Conservation (phyloP, 2,113 vertebrate genomes). For the Oryzias javanicus region DNA sequence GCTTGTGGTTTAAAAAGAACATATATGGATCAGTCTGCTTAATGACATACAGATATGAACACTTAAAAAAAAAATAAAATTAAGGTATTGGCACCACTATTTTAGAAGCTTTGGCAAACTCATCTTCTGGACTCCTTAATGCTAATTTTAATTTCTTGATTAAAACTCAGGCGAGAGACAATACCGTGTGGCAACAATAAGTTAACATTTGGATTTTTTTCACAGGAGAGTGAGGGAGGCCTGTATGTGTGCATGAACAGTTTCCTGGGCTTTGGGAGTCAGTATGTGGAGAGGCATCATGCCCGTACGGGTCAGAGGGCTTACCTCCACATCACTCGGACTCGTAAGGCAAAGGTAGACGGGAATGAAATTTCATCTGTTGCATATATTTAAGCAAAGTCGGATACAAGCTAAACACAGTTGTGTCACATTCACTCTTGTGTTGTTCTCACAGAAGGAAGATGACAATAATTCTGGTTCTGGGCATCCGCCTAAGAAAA, state of each 20-base stretch:
- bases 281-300: constrained; percentile 90
- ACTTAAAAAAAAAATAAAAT: no score
- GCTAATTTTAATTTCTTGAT: constrained; percentile 1
- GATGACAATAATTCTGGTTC: constrained; percentile 85
- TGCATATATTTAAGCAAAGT: not conserved
- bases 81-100: no score
- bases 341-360: constrained; percentile 83
- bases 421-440: not conserved
- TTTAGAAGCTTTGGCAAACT: no score
- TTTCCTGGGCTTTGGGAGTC: constrained; percentile 93
- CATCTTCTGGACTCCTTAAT: not conserved
- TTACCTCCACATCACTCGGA: constrained; percentile 91
- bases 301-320: constrained; percentile 89
- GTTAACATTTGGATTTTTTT: not conserved
- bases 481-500: constrained; percentile 96
- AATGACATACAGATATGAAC: no score
- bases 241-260: constrained; percentile 98
- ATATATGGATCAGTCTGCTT: no score
- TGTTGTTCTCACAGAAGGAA: constrained; percentile 76
- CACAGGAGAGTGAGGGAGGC: constrained; percentile 92
- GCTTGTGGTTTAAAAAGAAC: no score
- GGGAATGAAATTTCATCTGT: not conserved
- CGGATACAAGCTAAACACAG: not conserved
- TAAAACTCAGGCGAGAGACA: not conserved
- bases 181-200: not conserved